These are phyloP conservation scores for Martes flavigula DNA, from an alignment of 2,797 vertebrate genomes.

Conservation along the genomic window DNA sequence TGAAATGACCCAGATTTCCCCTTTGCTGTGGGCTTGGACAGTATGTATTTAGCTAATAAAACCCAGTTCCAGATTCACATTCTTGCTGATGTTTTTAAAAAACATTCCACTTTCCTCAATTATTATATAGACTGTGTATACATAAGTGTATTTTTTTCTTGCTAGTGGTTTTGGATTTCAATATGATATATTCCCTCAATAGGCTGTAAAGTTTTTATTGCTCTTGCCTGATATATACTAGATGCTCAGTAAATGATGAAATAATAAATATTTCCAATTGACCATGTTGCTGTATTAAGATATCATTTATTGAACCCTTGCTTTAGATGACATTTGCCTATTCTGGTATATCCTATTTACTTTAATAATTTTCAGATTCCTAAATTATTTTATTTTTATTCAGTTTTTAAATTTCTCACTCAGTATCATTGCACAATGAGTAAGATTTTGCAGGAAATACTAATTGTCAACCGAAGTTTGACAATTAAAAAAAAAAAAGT, in stretches of 20 bases:
- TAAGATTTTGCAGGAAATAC: not conserved
- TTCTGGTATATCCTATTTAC: not conserved
- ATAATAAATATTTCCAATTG: not conserved
- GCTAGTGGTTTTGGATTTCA: not conserved
- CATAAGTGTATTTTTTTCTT: not conserved
- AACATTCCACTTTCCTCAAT: not conserved
- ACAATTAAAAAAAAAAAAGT: not conserved
- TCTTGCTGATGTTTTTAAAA: not conserved
- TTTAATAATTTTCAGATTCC: not conserved
- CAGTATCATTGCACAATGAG: not conserved
- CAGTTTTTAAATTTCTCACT: not conserved
- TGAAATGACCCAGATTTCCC: not conserved
- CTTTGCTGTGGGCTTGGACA: not conserved
- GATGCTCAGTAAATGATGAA: not conserved
- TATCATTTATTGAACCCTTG: not conserved
- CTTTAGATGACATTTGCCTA: not conserved
- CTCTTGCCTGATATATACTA: not conserved
- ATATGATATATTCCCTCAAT: not conserved
- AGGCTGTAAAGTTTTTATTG: not conserved
- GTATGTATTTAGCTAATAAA: not conserved
- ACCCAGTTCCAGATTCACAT: not conserved
- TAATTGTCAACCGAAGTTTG: not conserved
- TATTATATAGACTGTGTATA: not conserved
- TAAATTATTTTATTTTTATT: conserved; percentile 17
- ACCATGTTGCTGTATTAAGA: not conserved